Evolutionary conservation across 2,888 invertebrate species (phyloP).

Genomic region (Sminthurides aquaticus): DNA sequence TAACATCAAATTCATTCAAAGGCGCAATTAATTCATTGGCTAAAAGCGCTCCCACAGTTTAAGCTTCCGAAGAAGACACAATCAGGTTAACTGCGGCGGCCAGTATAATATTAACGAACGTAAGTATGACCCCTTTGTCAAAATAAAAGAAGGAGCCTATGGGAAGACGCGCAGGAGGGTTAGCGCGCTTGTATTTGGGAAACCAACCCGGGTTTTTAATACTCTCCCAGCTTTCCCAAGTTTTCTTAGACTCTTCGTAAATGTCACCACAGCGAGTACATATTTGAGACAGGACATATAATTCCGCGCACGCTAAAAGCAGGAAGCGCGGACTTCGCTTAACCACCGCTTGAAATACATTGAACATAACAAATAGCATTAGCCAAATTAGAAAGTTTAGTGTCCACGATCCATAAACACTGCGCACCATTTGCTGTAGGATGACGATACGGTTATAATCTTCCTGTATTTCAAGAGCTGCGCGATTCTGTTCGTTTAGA

Average conservation of each 20-base stretch:
- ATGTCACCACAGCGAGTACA: neutral
- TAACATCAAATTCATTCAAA: too few relatives aligned
- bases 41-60: too few relatives aligned
- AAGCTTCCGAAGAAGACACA: too few relatives aligned
- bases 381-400: neutral
- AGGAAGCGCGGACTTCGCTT: neutral
- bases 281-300: too few relatives aligned
- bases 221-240: neutral
- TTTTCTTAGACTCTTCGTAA: neutral
- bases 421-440: too few relatives aligned
- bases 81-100: constrained; percentile 1
- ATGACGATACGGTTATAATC: too few relatives aligned
- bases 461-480: too few relatives aligned
- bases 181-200: neutral
- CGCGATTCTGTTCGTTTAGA: too few relatives aligned
- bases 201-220: neutral
- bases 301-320: too few relatives aligned
- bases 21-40: too few relatives aligned
- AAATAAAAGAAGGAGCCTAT: constrained; percentile 2
- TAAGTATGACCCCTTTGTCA: neutral
- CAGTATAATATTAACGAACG: constrained; percentile 4
- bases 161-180: neutral
- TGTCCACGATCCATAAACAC: constrained; percentile 8
- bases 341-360: constrained; percentile 1
- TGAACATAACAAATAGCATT: neutral